Percentiles rank a stretch among this genome's conserved stretches.
These are phyloP conservation scores for Vulpes lagopus DNA, from an alignment of 2,113 vertebrate genomes.

Conservation along the genomic window DNA sequence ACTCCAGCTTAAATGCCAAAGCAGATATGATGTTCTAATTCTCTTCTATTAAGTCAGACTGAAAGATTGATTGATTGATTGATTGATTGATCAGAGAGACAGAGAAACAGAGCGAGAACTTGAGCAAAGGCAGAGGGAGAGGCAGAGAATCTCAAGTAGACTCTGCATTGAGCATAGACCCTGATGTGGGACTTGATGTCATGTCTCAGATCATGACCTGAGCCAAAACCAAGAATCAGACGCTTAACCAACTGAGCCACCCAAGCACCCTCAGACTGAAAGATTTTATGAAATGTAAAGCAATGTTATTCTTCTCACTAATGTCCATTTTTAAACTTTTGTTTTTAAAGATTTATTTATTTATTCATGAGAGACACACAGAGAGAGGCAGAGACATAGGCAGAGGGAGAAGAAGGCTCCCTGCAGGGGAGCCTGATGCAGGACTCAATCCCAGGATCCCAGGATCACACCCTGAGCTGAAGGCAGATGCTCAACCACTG, in stretches of 20 bases:
- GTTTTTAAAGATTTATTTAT: too few species aligned
- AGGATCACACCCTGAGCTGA: too few species aligned
- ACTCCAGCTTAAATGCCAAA: neutral
- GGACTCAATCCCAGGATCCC: too few species aligned
- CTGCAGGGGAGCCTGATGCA: too few species aligned
- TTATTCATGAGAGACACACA: too few species aligned
- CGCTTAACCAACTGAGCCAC: neutral
- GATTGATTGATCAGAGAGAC: neutral
- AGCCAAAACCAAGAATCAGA: neutral
- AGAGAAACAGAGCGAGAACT: neutral
- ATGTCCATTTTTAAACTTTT: neutral
- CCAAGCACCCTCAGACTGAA: neutral
- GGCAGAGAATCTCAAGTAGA: neutral
- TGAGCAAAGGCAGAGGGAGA: neutral
- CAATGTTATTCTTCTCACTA: neutral
- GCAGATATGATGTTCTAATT: neutral
- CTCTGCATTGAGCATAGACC: neutral
- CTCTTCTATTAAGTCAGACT: neutral
- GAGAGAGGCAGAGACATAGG: too few species aligned
- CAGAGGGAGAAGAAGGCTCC: too few species aligned
- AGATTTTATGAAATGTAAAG: neutral
- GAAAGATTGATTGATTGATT: neutral
- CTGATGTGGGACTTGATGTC: too few species aligned
- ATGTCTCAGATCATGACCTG: neutral
- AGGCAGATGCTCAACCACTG: too few species aligned